Evolutionary conservation across 1,140 invertebrate genomes (phyloP), one percentile per base, ranked within the genome.

Genomic region (Drosophila pseudoananassae): DNA sequence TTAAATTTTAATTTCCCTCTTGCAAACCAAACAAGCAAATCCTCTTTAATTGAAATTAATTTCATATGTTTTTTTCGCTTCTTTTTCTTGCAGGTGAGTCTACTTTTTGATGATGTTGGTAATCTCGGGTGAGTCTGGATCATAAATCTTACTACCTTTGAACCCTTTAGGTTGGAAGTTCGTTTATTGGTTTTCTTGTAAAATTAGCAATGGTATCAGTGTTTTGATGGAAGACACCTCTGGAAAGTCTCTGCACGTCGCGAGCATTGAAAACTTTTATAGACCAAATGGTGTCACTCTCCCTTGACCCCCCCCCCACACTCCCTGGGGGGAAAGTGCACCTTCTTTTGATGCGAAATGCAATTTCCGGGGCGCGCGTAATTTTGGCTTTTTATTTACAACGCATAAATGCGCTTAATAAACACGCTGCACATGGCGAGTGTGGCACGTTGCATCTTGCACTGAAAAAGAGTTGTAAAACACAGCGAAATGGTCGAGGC

Each of bases 331-430:
- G n/a, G n/a, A n/a, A 20, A 20, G 20, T 20, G 20, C 55, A 4
- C 17, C 43, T 31, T 36, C 17, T 23, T 15, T 45, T 17, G 29
- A 55, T 59, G 54, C 45, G 51, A 70, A 78, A 78, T 76, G 55
- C 63, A 59, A 76, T 76, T 76, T 80, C 58, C 69, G 69, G 66
- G 65, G 63, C 78, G 65, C 65, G 63, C 63, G 50, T 69, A 56
- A 55, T 55, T 69, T 69, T 69, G 33, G 63, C 43, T 69, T 79
- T 75, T 85, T 87, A 82, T 85, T 87, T 78, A 82, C 77, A 81
- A 69, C 82, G 69, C 82, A 78, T 87, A 85, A 87, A 85, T 81
- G 77, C 74, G 78, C 82, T 81, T 85, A 78, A 87, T 87, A 87
- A 85, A 78, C 78, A 81, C 80, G 79, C 64, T 69, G 59, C 79